Percentiles rank a stretch among this genome's conserved stretches.
Conservation (phyloP, 2,113 vertebrate genomes). For the Aepyceros melampus region DNA sequence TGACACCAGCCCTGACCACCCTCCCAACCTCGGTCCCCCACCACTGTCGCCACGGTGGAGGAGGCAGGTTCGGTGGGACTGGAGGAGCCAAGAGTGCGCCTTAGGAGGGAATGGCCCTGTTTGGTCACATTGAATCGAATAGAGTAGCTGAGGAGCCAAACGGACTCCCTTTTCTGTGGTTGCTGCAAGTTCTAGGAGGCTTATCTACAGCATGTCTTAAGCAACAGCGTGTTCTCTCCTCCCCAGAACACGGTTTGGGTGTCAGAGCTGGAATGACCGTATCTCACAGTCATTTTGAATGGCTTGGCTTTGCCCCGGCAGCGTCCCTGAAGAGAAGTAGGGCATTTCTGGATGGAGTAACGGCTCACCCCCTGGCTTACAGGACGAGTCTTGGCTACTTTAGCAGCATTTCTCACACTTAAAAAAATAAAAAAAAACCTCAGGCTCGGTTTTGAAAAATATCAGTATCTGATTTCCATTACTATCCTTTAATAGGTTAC, state of each 20-base stretch:
- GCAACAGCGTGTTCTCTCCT: neutral
- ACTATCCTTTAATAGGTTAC: neutral
- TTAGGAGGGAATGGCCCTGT: neutral
- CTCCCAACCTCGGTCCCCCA: rapidly evolving
- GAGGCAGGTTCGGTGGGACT: neutral
- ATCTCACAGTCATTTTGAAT: neutral
- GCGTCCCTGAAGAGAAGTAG: neutral
- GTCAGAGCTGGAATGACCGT: neutral
- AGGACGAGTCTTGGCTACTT: neutral
- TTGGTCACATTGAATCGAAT: neutral
- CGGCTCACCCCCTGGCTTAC: neutral
- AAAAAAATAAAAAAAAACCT: neutral
- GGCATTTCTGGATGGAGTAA: neutral
- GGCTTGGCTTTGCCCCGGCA: neutral
- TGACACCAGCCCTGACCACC: rapidly evolving
- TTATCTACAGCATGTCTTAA: neutral
- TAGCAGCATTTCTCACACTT: neutral
- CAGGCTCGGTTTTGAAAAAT: neutral
- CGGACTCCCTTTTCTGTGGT: neutral
- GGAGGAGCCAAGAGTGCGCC: neutral
- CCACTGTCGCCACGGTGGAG: rapidly evolving
- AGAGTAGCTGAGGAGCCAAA: neutral
- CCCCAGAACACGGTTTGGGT: neutral
- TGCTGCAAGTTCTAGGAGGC: neutral
- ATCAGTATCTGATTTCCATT: neutral